A percentile compares a stretch with the other conserved stretches of the same genome.
Evolutionary conservation across 2,797 vertebrate genomes (phyloP).

Genomic region (Onychomys torridus): DNA sequence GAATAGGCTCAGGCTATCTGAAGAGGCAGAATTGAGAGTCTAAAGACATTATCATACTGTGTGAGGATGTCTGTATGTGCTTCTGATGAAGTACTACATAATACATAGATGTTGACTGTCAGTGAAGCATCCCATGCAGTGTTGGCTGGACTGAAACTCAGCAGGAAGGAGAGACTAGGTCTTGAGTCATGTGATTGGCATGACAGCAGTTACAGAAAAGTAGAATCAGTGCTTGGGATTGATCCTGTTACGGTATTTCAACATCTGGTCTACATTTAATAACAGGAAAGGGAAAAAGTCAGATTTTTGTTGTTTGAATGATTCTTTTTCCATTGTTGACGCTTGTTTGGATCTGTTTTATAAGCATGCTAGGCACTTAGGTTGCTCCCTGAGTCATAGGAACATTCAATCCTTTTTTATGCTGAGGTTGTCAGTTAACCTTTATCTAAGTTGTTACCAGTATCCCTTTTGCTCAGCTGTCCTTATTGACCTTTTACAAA

Average conservation of each 20-base stretch:
- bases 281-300: background rate
- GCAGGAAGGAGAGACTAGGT: background rate
- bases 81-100: constrained; percentile 20
- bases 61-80: background rate
- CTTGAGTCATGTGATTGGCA: background rate
- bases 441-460: constrained; percentile 30
- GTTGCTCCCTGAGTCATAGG: background rate
- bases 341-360: background rate
- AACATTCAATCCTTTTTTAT: constrained; percentile 51
- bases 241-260: constrained; percentile 46
- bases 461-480: constrained; percentile 41
- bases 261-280: constrained; percentile 21
- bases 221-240: background rate
- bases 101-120: background rate
- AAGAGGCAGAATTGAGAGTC: background rate
- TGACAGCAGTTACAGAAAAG: background rate
- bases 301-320: background rate
- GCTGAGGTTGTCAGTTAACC: constrained; percentile 1
- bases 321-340: constrained; percentile 9
- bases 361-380: background rate
- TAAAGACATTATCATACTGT: background rate
- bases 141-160: background rate
- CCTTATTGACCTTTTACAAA: constrained; percentile 56
- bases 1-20: background rate
- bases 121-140: background rate